These are phyloP conservation scores for Spinus pinus DNA, from an alignment of 2,797 vertebrate genomes.

Conservation along the genomic window DNA sequence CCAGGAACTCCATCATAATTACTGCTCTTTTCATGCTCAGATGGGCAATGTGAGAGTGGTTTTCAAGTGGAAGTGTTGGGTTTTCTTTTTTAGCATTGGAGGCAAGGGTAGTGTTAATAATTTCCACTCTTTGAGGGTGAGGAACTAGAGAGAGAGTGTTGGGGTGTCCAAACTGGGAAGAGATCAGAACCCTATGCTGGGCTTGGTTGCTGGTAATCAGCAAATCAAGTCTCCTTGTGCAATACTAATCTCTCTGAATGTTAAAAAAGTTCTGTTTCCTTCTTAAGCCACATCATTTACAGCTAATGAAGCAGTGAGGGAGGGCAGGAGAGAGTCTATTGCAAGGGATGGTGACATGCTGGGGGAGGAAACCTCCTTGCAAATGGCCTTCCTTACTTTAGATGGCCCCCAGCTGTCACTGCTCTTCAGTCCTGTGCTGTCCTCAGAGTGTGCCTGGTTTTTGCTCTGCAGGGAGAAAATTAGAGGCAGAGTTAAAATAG, in stretches of 20 bases:
- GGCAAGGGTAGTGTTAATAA: not conserved
- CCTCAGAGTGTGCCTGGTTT: not conserved
- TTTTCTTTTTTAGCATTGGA: not conserved
- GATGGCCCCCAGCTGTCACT: conserved; percentile 22
- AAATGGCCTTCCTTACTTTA: not conserved
- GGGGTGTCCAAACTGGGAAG: not conserved
- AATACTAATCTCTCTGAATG: not conserved
- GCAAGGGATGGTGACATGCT: not conserved
- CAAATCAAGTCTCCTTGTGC: not conserved
- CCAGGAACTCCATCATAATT: not conserved
- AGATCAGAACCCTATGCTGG: not conserved
- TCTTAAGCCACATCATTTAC: not conserved
- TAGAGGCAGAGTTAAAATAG: conserved; percentile 26
- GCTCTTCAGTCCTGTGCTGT: not conserved
- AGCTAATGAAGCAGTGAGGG: not conserved
- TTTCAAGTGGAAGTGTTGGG: not conserved
- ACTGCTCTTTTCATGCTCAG: not conserved
- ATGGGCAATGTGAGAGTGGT: not conserved
- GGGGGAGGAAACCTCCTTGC: conserved; percentile 16
- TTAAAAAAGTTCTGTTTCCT: conserved; percentile 3
- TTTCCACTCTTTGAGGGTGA: not conserved
- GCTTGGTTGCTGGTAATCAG: not conserved
- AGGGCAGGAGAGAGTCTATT: not conserved
- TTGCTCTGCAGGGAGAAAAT: conserved; percentile 33
- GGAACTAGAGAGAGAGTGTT: not conserved